A percentile compares a stretch with the other conserved stretches of the same genome.
These are phyloP conservation scores for Cantharis nigra DNA, from an alignment of 2,888 invertebrate genomes.

Conservation along the genomic window DNA sequence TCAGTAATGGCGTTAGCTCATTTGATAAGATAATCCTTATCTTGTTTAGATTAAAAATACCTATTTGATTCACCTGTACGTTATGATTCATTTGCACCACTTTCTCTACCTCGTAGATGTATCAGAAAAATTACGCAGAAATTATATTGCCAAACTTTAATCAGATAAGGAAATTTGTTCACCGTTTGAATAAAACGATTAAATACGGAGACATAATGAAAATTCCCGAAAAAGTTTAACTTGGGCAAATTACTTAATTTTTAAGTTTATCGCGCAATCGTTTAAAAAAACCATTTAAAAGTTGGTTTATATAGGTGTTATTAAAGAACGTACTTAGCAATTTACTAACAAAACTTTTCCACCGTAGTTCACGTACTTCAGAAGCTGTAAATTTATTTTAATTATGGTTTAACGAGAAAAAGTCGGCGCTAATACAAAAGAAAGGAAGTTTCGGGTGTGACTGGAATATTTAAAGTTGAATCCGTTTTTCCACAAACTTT, in stretches of 20 bases:
- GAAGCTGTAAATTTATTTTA: slow-evolving; percentile 51
- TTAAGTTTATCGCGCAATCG: slow-evolving; percentile 40
- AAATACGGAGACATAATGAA: slow-evolving; percentile 38
- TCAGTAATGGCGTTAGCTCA: slow-evolving; percentile 10
- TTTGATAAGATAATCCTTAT: slow-evolving; percentile 30
- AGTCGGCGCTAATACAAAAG: slow-evolving; percentile 48
- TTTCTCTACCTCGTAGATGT: not conserved
- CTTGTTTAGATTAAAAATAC: slow-evolving; percentile 18
- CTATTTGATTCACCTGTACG: slow-evolving; percentile 28
- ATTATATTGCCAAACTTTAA: slow-evolving; percentile 35
- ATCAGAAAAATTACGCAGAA: not conserved
- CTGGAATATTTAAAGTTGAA: slow-evolving; percentile 37
- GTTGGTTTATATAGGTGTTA: slow-evolving; percentile 32
- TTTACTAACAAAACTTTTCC: slow-evolving; percentile 36
- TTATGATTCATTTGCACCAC: not conserved
- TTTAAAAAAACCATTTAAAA: slow-evolving; percentile 36
- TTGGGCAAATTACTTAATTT: slow-evolving; percentile 43
- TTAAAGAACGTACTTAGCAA: slow-evolving; percentile 37
- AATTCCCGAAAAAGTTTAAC: slow-evolving; percentile 25
- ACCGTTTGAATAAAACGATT: slow-evolving; percentile 42
- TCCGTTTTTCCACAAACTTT: slow-evolving; percentile 13
- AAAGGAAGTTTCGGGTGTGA: slow-evolving; percentile 47
- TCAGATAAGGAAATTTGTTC: slow-evolving; percentile 47
- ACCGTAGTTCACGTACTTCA: slow-evolving; percentile 36
- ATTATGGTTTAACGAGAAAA: slow-evolving; percentile 52